Conservation (phyloP, 1,140 invertebrate species). For the Ridgeia piscesae region DNA sequence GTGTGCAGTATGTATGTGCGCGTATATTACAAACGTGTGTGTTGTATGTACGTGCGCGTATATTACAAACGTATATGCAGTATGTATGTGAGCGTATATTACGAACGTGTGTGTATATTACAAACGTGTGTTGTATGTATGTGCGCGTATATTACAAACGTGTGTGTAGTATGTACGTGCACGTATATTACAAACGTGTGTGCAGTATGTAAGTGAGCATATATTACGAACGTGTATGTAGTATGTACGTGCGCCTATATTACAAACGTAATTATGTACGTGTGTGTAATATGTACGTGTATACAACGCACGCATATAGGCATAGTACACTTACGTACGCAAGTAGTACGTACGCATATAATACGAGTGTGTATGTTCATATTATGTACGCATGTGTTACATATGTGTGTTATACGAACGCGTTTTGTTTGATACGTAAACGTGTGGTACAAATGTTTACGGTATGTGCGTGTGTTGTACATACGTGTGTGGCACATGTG, state of each 20-base stretch:
- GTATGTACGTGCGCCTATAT: background rate
- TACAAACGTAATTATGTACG: background rate
- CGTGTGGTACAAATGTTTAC: background rate
- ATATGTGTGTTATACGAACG: background rate
- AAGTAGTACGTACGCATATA: background rate
- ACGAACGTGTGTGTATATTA: no score
- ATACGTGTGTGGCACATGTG: background rate
- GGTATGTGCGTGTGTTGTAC: background rate
- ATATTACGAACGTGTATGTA: background rate
- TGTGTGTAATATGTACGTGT: background rate
- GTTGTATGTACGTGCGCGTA: no score
- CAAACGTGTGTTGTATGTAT: background rate
- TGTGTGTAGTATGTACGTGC: background rate
- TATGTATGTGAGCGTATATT: no score
- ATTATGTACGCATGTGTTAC: background rate
- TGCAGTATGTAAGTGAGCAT: background rate
- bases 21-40: no score
- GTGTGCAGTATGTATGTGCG: no score
- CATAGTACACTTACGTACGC: background rate
- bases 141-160: background rate
- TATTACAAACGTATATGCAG: no score
- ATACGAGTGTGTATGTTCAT: background rate
- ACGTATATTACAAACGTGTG: no score
- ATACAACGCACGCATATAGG: background rate
- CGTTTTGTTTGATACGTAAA: background rate